phyloP scores from a whole-genome alignment of 37 sponge, comb jelly and placozoan species.

The Theonella swinhoei region DNA sequence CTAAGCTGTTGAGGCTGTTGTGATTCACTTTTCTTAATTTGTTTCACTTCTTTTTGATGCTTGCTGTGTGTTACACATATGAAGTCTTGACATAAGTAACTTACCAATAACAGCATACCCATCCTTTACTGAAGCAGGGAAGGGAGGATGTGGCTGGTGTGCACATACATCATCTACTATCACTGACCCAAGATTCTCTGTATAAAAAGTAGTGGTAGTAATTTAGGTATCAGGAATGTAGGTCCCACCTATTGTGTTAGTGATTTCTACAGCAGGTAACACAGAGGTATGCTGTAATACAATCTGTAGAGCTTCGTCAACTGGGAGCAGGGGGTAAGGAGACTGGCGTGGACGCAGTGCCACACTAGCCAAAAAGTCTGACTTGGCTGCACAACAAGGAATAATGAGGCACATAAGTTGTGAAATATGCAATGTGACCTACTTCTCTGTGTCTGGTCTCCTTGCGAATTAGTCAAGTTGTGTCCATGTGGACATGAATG shows the following conservation, averaged over 20 bases:
- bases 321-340: conserved; percentile 84
- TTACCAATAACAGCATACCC: conserved; percentile 94
- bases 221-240: too few species aligned
- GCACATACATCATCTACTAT: conserved; percentile 70
- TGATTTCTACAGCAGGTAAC: not conserved
- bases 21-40: too few species aligned
- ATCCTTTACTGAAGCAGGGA: conserved; percentile 96
- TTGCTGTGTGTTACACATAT: too few species aligned
- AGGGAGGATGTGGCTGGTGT: conserved; percentile 81
- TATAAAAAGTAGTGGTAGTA: too few species aligned
- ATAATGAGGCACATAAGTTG: not conserved
- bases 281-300: conserved; percentile 38
- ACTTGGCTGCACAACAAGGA: conserved; percentile 10
- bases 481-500: conserved; percentile 58
- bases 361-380: conserved; percentile 52
- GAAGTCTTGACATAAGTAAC: too few species aligned
- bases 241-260: conserved; percentile 17
- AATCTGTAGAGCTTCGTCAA: conserved; percentile 71
- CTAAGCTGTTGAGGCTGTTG: too few species aligned
- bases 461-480: not conserved
- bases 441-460: conserved; percentile 3
- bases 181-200: conserved; percentile 67
- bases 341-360: conserved; percentile 80
- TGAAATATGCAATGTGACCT: too few species aligned
- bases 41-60: too few species aligned